These are phyloP conservation scores for Propithecus deckenii DNA, from an alignment of 2,797 vertebrate species.

Conservation along the genomic window DNA sequence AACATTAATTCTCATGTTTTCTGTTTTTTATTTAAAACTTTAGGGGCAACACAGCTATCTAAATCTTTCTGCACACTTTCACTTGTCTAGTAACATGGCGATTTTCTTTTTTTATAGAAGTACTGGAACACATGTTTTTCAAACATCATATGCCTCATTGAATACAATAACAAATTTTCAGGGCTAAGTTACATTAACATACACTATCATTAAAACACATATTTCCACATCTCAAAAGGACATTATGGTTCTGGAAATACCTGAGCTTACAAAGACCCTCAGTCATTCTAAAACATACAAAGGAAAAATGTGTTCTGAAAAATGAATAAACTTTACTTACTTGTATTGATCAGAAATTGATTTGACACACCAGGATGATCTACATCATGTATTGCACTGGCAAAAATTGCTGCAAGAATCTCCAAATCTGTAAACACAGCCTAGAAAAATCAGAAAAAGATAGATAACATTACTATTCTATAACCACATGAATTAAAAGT, in stretches of 20 bases:
- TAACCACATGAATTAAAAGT: not conserved
- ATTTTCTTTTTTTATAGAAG: slow-evolving; percentile 26
- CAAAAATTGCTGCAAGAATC: slow-evolving; percentile 99
- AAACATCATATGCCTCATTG: not conserved
- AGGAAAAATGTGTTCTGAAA: not conserved
- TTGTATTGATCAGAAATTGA: slow-evolving; percentile 99
- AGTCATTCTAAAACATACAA: not conserved
- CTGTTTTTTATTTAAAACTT: not conserved
- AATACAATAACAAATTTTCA: not conserved
- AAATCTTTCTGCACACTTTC: not conserved
- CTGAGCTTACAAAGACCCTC: not conserved
- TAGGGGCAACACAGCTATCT: not conserved
- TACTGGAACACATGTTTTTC: not conserved
- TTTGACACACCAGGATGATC: slow-evolving; percentile 99
- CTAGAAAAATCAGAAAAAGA: slow-evolving; percentile 82
- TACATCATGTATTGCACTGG: slow-evolving; percentile 98
- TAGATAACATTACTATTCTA: not conserved
- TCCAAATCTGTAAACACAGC: slow-evolving; percentile 99
- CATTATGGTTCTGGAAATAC: not conserved
- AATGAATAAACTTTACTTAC: slow-evolving; percentile 86
- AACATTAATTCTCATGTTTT: not conserved
- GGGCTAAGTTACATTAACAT: slow-evolving; percentile 8
- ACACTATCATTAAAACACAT: not conserved
- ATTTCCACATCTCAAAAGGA: not conserved
- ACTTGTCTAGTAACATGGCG: not conserved